A percentile compares a stretch with the other conserved stretches of the same genome.
These are phyloP conservation scores for Peromyscus attwateri DNA, from an alignment of 2,797 vertebrate species.

Conservation along the genomic window DNA sequence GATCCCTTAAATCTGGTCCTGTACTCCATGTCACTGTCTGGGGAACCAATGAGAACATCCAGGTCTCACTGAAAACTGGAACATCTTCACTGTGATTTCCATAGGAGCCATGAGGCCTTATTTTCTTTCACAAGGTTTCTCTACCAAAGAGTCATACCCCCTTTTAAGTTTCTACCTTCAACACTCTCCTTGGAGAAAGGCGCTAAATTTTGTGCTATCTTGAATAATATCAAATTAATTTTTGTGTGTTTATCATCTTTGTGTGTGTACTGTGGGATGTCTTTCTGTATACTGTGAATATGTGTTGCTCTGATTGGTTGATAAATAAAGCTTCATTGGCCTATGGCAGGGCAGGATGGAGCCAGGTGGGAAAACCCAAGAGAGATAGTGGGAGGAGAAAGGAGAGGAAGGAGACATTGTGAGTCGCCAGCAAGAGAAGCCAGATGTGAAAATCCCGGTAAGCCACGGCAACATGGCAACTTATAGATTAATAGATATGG, in stretches of 20 bases:
- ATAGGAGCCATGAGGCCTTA: neutral
- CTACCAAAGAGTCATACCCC: neutral
- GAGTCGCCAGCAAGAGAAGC: no score
- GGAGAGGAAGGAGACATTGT: no score
- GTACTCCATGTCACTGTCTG: neutral
- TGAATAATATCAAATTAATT: neutral
- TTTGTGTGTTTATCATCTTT: neutral
- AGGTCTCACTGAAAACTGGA: neutral
- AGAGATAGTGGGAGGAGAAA: no score
- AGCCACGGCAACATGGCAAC: no score
- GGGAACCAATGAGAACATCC: neutral
- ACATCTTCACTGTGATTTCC: neutral
- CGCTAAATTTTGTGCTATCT: neutral
- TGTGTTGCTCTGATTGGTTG: no score
- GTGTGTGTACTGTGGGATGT: neutral
- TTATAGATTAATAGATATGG: no score
- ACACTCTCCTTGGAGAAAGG: neutral
- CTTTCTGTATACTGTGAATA: no score
- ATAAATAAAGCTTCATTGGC: no score
- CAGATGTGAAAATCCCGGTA: no score
- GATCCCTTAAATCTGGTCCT: neutral
- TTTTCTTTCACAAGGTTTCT: neutral
- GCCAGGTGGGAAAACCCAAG: no score
- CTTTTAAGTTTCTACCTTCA: constrained; percentile 19
- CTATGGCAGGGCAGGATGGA: no score